Evolutionary conservation across 2,888 invertebrate genomes (phyloP).

Genomic region (Rosalia funebris): DNA sequence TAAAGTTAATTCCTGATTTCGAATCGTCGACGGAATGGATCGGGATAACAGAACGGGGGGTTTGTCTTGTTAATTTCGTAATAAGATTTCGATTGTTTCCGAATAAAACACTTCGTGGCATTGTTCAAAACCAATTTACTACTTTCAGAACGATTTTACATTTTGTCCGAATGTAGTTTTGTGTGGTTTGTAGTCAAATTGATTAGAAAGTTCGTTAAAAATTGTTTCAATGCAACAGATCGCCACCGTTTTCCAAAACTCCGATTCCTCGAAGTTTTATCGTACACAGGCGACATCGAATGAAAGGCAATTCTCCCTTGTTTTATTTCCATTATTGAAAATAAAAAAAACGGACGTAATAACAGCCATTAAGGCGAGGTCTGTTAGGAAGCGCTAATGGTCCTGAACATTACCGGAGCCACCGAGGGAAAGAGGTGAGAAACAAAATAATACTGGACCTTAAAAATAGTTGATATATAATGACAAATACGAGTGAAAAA

Average conservation of each 20-base stretch:
- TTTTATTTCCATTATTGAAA: too few species aligned
- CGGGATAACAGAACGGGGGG: conserved; percentile 39
- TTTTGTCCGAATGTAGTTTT: too few species aligned
- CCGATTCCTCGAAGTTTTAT: too few species aligned
- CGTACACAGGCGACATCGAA: neutral
- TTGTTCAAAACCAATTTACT: too few species aligned
- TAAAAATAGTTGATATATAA: conserved; percentile 36
- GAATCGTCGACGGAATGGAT: conserved; percentile 31
- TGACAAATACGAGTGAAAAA: conserved; percentile 54
- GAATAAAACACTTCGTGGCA: too few species aligned
- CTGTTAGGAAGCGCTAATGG: conserved; percentile 23
- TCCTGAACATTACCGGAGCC: conserved; percentile 29
- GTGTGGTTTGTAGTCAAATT: too few species aligned
- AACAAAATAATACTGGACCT: conserved; percentile 20
- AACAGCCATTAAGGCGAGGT: conserved; percentile 20
- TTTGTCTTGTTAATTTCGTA: conserved; percentile 43
- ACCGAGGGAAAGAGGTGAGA: conserved; percentile 21
- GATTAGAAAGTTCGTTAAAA: too few species aligned
- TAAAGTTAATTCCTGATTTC: conserved; percentile 59
- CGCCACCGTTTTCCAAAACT: too few species aligned
- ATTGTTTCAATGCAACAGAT: too few species aligned
- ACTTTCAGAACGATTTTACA: too few species aligned
- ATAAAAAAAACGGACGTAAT: conserved; percentile 18
- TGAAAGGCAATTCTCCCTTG: conserved; percentile 4
- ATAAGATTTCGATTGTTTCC: conserved; percentile 40